Conservation (phyloP, 2,888 invertebrate genomes). For the Agrypnus murinus region DNA sequence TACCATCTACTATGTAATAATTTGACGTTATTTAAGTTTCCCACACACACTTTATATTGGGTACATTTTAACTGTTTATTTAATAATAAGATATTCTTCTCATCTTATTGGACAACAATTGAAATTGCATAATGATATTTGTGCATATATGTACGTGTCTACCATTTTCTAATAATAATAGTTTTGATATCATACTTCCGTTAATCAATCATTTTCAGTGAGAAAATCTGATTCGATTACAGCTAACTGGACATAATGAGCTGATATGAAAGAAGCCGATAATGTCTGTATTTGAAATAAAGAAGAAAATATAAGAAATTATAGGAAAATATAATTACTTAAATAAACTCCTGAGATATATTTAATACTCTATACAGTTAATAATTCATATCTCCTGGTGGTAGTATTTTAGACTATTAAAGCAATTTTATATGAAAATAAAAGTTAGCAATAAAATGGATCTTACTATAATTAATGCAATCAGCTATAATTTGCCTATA, state of each 20-base stretch:
- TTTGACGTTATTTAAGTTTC: neutral
- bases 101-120: neutral
- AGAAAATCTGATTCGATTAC: slow-evolving; percentile 8
- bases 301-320: too few species aligned
- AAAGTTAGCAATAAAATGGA: slow-evolving; percentile 2
- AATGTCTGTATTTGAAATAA: too few species aligned
- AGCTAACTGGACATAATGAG: neutral
- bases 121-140: slow-evolving; percentile 20
- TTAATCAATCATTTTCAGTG: slow-evolving; percentile 14
- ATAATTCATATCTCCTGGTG: slow-evolving; percentile 2
- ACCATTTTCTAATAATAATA: slow-evolving; percentile 2
- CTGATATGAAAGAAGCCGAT: too few species aligned
- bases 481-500: neutral
- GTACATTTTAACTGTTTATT: slow-evolving; percentile 17
- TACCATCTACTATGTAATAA: too few species aligned
- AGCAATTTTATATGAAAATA: slow-evolving; percentile 14
- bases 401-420: slow-evolving; percentile 11
- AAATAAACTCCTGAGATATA: too few species aligned
- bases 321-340: too few species aligned
- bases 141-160: neutral
- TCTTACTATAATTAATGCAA: slow-evolving; percentile 25
- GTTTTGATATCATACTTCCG: slow-evolving; percentile 3
- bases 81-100: slow-evolving; percentile 18
- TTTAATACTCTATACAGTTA: neutral
- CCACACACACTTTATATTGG: slow-evolving; percentile 19